Evolutionary conservation across 2,888 invertebrate genomes (phyloP), one percentile per base, ranked within the genome.

Genomic region (Mythimna impura): DNA sequence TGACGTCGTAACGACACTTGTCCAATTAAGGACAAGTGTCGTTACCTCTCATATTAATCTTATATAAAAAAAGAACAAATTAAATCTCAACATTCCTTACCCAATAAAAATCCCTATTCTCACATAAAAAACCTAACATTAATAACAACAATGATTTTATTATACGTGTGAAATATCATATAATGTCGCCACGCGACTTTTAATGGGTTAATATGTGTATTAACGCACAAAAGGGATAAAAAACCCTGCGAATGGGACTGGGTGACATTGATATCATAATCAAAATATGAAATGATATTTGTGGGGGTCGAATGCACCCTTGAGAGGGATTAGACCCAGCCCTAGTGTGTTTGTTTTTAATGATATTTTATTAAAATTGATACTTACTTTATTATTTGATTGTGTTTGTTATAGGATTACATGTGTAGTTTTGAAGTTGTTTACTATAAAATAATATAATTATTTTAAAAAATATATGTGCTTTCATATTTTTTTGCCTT

Each of bases 161-260:
- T 92, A 91, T 92, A 89, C 91, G 91, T 91, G 89, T 94, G 92
- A 95, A 93, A 94, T 94, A 93, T 92, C 88, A 90, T 90, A 93
- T 94, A 91, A 90, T 91, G 80, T 89, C 85, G 95, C 87, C 96
- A 96, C 96, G 95, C 88, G 96, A 91, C 96, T 93, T 86, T 87
- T 95, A 96, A 96, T 96, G 92, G 95, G 93, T 96, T 95, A 95
- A 96, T 96, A 91, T 91, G 95, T 94, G 95, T 95, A 95, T 96
- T 95, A 95, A 90, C 88, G 90, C 85, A 94, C 93, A 95, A 95
- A 89, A 84, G 93, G 86, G 87, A 93, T 92, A 94, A 94, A 95
- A 95, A 94, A 91, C 76, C 82, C 85, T 78, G 75, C 80, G 80
- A 69, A 77, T 82, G 86, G 82, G 82, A 86, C 90, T 92, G 92